phyloP scores from a whole-genome alignment of 2,113 vertebrate genomes.

The Cryptotis parvus region DNA sequence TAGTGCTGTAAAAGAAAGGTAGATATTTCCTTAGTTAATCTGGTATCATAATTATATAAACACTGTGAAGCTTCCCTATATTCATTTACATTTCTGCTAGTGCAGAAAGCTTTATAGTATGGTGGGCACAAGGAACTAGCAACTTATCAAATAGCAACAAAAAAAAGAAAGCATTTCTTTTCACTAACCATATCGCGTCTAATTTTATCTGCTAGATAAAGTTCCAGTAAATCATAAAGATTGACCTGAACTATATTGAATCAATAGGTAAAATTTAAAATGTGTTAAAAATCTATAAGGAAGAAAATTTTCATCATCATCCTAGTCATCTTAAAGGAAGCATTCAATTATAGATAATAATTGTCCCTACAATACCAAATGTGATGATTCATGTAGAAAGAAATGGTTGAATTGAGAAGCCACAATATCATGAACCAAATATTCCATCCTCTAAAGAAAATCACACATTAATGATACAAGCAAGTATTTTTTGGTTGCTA shows the following conservation, averaged over 20 bases:
- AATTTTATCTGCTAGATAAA: conserved; percentile 26
- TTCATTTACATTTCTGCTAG: background rate
- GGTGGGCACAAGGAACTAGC: background rate
- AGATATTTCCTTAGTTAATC: background rate
- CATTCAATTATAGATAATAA: background rate
- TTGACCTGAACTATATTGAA: background rate
- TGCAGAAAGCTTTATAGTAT: background rate
- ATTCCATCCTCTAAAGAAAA: background rate
- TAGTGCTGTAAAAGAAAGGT: too few relatives aligned
- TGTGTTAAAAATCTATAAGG: background rate
- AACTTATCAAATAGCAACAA: background rate
- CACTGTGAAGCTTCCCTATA: background rate
- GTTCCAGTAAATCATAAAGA: conserved; percentile 17
- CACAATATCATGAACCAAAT: conserved; percentile 30
- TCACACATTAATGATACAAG: background rate
- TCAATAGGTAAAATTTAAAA: conserved; percentile 42
- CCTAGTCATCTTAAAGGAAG: background rate
- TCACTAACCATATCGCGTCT: background rate
- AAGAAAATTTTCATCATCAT: conserved; percentile 30
- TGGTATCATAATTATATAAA: background rate
- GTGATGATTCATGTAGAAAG: background rate
- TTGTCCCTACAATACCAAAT: conserved; percentile 10
- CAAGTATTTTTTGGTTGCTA: background rate
- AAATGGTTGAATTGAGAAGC: conserved; percentile 6
- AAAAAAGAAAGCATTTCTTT: conserved; percentile 28